Percentiles rank a stretch among this genome's conserved stretches.
phyloP scores from a whole-genome alignment of 1,140 invertebrate species.

The Olivierus martensii region DNA sequence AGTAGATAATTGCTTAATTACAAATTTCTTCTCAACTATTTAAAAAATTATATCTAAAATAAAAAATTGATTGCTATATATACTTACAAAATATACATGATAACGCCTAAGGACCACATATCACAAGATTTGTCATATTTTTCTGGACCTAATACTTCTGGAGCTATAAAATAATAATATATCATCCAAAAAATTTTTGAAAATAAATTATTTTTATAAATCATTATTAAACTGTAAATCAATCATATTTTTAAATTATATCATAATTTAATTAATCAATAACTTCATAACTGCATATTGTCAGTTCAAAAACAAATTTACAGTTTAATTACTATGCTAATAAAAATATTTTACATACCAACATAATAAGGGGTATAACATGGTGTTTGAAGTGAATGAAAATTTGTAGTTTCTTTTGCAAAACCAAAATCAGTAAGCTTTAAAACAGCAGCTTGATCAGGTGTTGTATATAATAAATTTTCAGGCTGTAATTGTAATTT shows the following conservation, averaged over 20 bases:
- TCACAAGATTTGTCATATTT: constrained; percentile 99
- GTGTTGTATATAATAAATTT: constrained; percentile 39
- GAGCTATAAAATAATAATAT: constrained; percentile 37
- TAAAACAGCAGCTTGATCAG: constrained; percentile 47
- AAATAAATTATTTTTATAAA: not conserved
- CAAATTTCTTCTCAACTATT: too few relatives aligned
- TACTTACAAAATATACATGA: constrained; percentile 93
- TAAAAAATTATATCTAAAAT: too few relatives aligned
- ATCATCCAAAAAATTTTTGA: not conserved
- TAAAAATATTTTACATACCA: constrained; percentile 9
- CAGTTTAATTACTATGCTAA: not conserved
- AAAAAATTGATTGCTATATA: too few relatives aligned
- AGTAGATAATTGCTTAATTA: too few relatives aligned
- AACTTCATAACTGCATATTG: too few relatives aligned
- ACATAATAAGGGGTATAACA: constrained; percentile 99
- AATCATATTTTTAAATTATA: not conserved
- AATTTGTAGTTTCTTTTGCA: constrained; percentile 79
- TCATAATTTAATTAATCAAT: too few relatives aligned
- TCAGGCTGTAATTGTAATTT: constrained; percentile 36
- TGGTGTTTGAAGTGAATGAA: constrained; percentile 82
- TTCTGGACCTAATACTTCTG: constrained; percentile 89
- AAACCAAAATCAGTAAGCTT: constrained; percentile 99
- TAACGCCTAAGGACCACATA: constrained; percentile 95
- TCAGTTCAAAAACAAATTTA: too few relatives aligned
- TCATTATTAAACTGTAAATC: not conserved